Base-by-base conservation (phyloP, 2,797 vertebrate species). In the Pteronotus mesoamericanus region DNA sequence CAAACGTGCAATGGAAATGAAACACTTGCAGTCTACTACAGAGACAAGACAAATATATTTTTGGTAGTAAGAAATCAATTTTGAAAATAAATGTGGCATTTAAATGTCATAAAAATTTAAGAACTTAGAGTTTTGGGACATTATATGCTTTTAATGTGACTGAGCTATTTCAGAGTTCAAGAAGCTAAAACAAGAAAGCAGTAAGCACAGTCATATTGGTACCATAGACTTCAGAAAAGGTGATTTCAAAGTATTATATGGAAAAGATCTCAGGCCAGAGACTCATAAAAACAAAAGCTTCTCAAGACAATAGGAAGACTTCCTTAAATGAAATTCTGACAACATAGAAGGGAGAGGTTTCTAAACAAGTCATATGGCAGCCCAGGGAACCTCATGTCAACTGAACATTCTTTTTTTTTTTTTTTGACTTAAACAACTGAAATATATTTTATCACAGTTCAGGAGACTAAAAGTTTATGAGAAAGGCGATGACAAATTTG, bases 1-100 rank as follows among this genome's bases (percentile, higher is more conserved):
- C 37, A 97, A 96, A 95, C 75, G 95, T 80, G 42, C 44, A 77
- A 34, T 89, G 42, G 93, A 89, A 96, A 84, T 91, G 86, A 97
- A 96, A 97, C 94, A 95, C 94, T 96, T 96, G 57, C 79, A 94
- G 97, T 92, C 93, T 86, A 96, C 53, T 29, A 46, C 32, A 91
- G 64, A 96, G 77, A 94, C 42, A 94, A 96, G 92, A 85, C 75
- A 96, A 94, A 95, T 84, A 74, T 92, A 97, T 92, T 97, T 96
- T 90, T 94, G 93, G 80, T 69, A 83, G 72, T 87, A 96, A 97
- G 55, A 96, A 97, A 96, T 64, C 55, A 85, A 97, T 87, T 94
- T 97, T 96, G 93, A 97, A 97, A 97, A 96, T 95, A 97, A 95
- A 97, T 83, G 61, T 96, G 94, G 86, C 82, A 97, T 97, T 97